Percentiles rank a stretch among this genome's conserved stretches.
Conservation (phyloP, 2,888 invertebrate species). For the Pantelozetes paolii region DNA sequence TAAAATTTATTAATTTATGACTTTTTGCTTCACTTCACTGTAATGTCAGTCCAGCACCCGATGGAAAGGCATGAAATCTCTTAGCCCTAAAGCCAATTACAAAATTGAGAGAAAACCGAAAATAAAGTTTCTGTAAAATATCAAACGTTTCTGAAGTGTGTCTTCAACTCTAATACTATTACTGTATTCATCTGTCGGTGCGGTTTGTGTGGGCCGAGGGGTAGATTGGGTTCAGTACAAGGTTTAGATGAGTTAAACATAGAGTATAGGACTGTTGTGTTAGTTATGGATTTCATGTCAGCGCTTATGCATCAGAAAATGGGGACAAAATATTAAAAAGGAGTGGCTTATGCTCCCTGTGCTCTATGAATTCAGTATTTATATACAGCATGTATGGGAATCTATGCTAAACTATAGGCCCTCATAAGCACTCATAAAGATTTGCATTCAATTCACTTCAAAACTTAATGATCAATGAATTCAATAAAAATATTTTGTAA, state of each 20-base stretch:
- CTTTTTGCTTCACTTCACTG: background rate
- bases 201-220: background rate
- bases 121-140: background rate
- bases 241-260: background rate
- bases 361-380: background rate
- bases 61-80: background rate
- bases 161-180: background rate
- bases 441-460: too few species aligned
- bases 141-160: background rate
- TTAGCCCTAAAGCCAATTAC: background rate
- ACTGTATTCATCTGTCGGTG: background rate
- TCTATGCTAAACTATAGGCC: too few species aligned
- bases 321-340: background rate
- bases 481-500: background rate
- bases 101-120: background rate
- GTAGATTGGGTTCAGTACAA: background rate
- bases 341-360: background rate
- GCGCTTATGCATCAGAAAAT: background rate
- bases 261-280: background rate
- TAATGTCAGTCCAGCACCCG: background rate
- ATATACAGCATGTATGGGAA: background rate
- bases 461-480: background rate
- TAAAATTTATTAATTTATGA: background rate
- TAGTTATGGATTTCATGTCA: background rate
- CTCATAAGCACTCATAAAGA: too few species aligned